A percentile compares a stretch with the other conserved stretches of the same genome.
Evolutionary conservation across 2,888 invertebrate species (phyloP).

Genomic region (Megalurothrips usitatus): DNA sequence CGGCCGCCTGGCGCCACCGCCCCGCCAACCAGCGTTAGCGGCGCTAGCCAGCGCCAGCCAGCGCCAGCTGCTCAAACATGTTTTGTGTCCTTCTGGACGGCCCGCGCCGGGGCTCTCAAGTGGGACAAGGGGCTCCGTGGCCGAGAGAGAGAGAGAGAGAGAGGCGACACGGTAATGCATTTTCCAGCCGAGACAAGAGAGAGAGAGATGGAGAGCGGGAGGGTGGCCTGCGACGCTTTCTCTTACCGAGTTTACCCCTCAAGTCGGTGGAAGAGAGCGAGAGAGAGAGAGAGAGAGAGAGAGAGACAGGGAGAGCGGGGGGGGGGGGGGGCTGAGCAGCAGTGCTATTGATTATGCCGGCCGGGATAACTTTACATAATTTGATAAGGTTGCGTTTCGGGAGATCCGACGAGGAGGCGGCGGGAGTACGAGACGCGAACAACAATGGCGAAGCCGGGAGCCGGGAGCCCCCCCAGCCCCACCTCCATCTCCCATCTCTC

Average conservation of each 20-base stretch:
- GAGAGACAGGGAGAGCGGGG: too few relatives aligned
- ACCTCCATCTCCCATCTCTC: not conserved
- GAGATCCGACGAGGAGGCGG: not conserved
- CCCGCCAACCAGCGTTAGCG: not conserved
- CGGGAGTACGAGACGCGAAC: not conserved
- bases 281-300: too few relatives aligned
- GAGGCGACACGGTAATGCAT: not conserved
- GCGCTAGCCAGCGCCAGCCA: not conserved
- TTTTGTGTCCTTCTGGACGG: not conserved
- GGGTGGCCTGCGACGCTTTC: not conserved
- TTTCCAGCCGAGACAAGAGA: not conserved
- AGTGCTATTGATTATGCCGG: slow-evolving; percentile 15
- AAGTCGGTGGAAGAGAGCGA: too few relatives aligned
- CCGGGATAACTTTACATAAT: slow-evolving; percentile 21
- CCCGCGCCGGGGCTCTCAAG: not conserved
- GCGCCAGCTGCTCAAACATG: not conserved
- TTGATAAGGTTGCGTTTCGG: slow-evolving; percentile 21
- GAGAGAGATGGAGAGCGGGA: not conserved
- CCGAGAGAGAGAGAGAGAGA: too few relatives aligned
- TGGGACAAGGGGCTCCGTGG: not conserved
- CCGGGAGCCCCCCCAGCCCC: not conserved
- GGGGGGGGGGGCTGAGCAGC: not conserved
- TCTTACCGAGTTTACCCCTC: not conserved
- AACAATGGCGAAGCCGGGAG: not conserved
- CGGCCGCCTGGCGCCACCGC: not conserved